These are phyloP conservation scores for Prolemur simus DNA, from an alignment of 2,113 vertebrate species.

Conservation along the genomic window DNA sequence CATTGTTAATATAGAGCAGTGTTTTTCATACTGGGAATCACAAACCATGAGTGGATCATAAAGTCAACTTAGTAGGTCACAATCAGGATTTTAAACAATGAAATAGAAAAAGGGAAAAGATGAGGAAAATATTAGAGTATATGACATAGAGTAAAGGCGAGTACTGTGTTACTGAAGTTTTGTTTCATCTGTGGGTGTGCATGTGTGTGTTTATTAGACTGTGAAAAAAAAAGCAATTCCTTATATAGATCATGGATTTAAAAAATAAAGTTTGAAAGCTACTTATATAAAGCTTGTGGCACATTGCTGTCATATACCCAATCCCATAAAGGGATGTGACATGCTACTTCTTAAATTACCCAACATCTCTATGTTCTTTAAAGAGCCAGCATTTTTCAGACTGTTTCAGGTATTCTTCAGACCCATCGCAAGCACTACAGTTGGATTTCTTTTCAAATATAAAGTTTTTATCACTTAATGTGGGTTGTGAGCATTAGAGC, in stretches of 20 bases:
- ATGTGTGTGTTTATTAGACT: neutral
- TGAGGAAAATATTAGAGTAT: neutral
- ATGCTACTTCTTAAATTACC: conserved; percentile 46
- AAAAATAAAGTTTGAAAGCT: neutral
- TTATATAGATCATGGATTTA: neutral
- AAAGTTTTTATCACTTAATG: neutral
- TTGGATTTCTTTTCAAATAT: conserved; percentile 29
- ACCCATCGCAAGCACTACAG: neutral
- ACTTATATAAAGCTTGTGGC: neutral
- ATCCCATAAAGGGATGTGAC: neutral
- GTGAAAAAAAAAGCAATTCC: neutral
- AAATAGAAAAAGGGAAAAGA: neutral
- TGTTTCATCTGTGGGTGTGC: neutral
- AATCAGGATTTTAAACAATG: neutral
- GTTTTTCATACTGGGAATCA: neutral
- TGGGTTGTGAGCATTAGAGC: neutral
- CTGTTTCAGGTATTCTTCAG: conserved; percentile 29
- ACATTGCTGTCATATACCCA: neutral
- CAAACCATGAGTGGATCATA: neutral
- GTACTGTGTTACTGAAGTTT: neutral
- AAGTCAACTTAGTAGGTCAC: neutral
- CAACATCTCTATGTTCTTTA: conserved; percentile 4
- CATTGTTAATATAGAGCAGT: neutral
- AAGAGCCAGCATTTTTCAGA: neutral
- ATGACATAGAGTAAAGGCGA: neutral